Percentiles rank a stretch among this genome's conserved stretches.
Evolutionary conservation across 2,888 invertebrate genomes (phyloP).

Genomic region (Steromphala cineraria): DNA sequence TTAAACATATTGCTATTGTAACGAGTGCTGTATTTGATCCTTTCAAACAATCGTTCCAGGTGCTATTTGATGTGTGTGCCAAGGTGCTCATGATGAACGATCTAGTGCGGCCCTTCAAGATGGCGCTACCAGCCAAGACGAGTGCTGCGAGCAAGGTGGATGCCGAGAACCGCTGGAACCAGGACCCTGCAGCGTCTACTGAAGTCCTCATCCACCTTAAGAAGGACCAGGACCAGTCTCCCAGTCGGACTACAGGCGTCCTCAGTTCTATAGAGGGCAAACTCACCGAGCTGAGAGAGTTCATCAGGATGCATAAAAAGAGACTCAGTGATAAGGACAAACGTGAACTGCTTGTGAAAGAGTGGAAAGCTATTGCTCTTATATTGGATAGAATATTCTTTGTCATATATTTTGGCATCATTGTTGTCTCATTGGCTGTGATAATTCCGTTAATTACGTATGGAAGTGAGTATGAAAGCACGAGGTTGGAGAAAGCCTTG

Average conservation of each 20-base stretch:
- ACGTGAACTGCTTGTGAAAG: conserved; percentile 64
- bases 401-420: conserved; percentile 66
- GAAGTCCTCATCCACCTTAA: conserved; percentile 17
- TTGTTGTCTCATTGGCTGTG: conserved; percentile 63
- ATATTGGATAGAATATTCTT: conserved; percentile 73
- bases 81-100: conserved; percentile 22
- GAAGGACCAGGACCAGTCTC: background rate
- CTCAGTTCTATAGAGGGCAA: conserved; percentile 56
- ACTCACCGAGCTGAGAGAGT: conserved; percentile 57
- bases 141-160: background rate
- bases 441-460: conserved; percentile 48
- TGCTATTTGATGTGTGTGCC: conserved; percentile 21
- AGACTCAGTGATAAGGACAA: conserved; percentile 67
- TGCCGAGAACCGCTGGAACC: conserved; percentile 46
- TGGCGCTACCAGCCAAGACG: background rate
- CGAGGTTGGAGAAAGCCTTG: background rate
- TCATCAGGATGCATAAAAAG: conserved; percentile 54
- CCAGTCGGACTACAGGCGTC: background rate
- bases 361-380: conserved; percentile 72
- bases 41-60: background rate
- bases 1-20: no score
- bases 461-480: background rate
- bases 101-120: conserved; percentile 13
- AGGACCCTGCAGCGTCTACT: conserved; percentile 31
- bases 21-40: no score